Evolutionary conservation across 2,797 vertebrate genomes (phyloP).

Genomic region (Danio jaintianensis): DNA sequence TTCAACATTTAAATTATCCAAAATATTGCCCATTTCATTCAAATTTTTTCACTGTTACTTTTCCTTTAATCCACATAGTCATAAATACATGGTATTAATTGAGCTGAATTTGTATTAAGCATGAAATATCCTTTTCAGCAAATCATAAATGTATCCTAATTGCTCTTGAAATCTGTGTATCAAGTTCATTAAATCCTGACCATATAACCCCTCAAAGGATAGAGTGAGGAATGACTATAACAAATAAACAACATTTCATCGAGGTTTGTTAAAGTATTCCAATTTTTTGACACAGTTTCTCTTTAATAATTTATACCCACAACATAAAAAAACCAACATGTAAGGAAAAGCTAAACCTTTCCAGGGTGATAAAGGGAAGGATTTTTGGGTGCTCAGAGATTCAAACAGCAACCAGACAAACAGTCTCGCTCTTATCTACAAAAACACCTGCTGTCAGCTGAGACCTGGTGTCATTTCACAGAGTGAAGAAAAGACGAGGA

Average conservation of each 20-base stretch:
- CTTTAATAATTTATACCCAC: conserved; percentile 11
- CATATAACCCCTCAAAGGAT: not conserved
- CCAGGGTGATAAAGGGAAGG: conserved; percentile 15
- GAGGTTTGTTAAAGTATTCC: not conserved
- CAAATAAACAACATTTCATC: not conserved
- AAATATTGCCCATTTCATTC: too few relatives aligned
- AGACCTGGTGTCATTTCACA: conserved; percentile 34
- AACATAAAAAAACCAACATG: conserved; percentile 13
- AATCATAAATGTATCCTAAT: not conserved
- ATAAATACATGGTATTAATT: too few relatives aligned
- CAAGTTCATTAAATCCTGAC: not conserved
- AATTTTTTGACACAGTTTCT: not conserved
- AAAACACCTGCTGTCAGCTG: conserved; percentile 58
- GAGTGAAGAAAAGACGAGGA: conserved; percentile 25
- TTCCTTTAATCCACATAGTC: too few relatives aligned
- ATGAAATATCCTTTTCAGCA: not conserved
- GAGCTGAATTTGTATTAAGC: not conserved
- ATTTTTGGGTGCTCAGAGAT: conserved; percentile 16
- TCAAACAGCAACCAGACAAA: conserved; percentile 27
- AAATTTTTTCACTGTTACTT: too few relatives aligned
- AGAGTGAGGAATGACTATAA: not conserved
- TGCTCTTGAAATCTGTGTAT: not conserved
- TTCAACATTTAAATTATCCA: too few relatives aligned
- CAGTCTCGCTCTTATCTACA: conserved; percentile 57
- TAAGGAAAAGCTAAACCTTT: conserved; percentile 22